Conservation (phyloP, 2,113 vertebrate species). For the Phasianus colchicus region DNA sequence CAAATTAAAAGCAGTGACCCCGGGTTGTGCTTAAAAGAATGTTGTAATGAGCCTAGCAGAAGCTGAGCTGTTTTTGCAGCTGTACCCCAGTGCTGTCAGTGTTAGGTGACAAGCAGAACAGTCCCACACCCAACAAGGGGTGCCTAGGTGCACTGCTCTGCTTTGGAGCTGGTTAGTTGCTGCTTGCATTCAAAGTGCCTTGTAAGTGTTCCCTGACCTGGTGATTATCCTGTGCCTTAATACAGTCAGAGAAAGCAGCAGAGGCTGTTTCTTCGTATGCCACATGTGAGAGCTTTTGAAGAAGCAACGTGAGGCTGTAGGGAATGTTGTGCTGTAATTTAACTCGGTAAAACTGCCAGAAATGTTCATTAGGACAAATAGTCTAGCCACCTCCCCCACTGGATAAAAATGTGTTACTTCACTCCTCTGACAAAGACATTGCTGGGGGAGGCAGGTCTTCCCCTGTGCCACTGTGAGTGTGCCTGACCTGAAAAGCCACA, state of each 20-base stretch:
- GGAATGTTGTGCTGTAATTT: neutral
- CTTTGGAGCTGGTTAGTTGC: neutral
- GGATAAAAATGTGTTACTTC: neutral
- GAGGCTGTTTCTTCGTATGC: neutral
- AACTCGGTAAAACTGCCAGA: neutral
- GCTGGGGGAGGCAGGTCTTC: neutral
- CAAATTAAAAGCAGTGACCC: neutral
- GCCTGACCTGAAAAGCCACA: neutral
- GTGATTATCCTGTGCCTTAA: neutral
- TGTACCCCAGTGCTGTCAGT: neutral
- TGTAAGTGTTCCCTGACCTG: rapidly evolving
- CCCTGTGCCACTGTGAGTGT: neutral
- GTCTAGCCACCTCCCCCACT: neutral
- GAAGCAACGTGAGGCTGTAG: neutral
- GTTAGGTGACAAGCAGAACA: neutral
- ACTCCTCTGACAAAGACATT: neutral
- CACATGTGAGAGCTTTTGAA: neutral
- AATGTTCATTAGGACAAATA: neutral
- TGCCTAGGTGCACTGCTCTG: neutral
- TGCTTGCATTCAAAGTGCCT: neutral
- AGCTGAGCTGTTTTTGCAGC: neutral
- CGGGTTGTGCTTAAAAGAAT: neutral
- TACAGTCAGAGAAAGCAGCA: neutral
- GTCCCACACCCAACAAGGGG: neutral
- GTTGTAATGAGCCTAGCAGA: neutral